Conservation (phyloP, 2,888 invertebrate genomes). For the Tortricodes alternella region DNA sequence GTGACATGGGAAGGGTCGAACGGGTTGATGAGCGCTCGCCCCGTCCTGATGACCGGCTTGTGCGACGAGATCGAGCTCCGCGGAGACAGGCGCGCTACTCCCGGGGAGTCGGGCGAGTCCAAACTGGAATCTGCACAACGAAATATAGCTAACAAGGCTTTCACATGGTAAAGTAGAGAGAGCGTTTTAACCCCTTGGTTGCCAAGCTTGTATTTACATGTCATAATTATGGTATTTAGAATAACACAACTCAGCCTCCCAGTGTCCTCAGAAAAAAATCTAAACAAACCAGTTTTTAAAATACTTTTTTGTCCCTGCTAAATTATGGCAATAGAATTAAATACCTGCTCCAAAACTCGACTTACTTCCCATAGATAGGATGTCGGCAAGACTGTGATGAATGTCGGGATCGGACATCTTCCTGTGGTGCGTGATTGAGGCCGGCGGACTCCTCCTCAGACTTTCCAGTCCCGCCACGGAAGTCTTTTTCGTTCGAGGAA, state of each 20-base stretch:
- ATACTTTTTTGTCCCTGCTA: too few species aligned
- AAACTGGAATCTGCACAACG: slow-evolving; percentile 55
- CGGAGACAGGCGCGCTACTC: too few species aligned
- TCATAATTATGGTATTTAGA: too few species aligned
- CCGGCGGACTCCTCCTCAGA: slow-evolving; percentile 81
- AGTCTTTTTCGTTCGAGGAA: slow-evolving; percentile 88
- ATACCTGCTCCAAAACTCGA: background rate
- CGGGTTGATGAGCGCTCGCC: slow-evolving; percentile 96
- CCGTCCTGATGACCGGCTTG: slow-evolving; percentile 86
- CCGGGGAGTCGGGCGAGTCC: slow-evolving; percentile 59
- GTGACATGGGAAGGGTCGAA: slow-evolving; percentile 99
- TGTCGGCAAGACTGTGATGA: slow-evolving; percentile 87
- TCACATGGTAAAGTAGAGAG: too few species aligned
- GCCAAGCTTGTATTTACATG: too few species aligned
- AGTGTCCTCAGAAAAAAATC: too few species aligned
- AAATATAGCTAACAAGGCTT: too few species aligned
- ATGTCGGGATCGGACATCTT: slow-evolving; percentile 96
- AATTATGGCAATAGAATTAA: background rate
- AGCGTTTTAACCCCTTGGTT: too few species aligned
- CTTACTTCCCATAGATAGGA: slow-evolving; percentile 69
- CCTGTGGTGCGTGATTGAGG: slow-evolving; percentile 82
- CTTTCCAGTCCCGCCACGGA: slow-evolving; percentile 88
- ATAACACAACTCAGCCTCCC: too few species aligned
- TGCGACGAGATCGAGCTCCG: slow-evolving; percentile 65
- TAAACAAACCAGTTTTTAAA: too few species aligned